Evolutionary conservation across 2,888 invertebrate species (phyloP), one percentile per base, ranked within the genome.

Genomic region (Arenicola marina): DNA sequence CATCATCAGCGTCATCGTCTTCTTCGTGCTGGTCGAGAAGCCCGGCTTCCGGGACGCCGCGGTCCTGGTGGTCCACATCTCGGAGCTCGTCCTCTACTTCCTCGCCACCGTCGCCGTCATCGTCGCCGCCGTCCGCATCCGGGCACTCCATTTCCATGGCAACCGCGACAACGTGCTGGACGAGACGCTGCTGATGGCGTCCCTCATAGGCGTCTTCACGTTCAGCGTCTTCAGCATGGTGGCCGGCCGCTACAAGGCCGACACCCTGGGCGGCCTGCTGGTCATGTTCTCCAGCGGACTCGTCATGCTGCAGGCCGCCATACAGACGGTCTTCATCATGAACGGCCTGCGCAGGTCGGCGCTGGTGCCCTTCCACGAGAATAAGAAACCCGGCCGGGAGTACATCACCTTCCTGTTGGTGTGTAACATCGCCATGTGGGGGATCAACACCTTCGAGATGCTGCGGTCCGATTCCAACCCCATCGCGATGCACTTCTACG

Each of bases 401-500:
- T 91, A 95, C 65, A 94, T 97, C 69, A 96, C 95, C 66, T 95
- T 96, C 87, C 87, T 96, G 66, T 88, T 96, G 66, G 94, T 96
- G 81, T 93, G 93, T 85, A 96, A 96, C 84, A 91, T 96, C 74
- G 94, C 95, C 75, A 92, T 96, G 91, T 96, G 95, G 91, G 90
- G 94, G 72, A 92, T 95, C 78, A 93, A 94, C 85, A 95, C 94
- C 46, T 93, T 95, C 79, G 95, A 95, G 85, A 91, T 91, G 74
- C 92, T 93, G 85, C 94, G 94, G 85, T 93, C 94, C 67, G 89
- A 91, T 77, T 92, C 92, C 73, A 94, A 94, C 86, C 94, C 94
- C 71, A 91, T 93, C 48, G 94, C 94, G 82, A 87, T 93, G 78
- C 90, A 92, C 76, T 94, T 94, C 87, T 95, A 94, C 81, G 95